phyloP scores from a whole-genome alignment of 2,113 vertebrate species.

The Saimiri boliviensis region DNA sequence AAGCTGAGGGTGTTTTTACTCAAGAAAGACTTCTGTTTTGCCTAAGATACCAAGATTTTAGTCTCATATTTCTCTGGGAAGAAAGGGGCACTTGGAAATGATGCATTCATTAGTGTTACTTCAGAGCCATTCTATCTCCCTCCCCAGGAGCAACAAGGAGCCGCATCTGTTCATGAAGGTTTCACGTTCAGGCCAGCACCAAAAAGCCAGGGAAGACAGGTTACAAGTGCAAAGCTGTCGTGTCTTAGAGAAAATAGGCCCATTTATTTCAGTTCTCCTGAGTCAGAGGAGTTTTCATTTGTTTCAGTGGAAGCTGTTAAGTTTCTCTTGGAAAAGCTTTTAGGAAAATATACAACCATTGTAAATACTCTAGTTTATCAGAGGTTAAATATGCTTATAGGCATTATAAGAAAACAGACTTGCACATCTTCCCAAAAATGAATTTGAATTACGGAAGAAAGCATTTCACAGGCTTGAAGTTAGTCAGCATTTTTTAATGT shows the following conservation, averaged over 20 bases:
- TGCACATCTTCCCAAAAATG: neutral
- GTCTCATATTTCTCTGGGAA: neutral
- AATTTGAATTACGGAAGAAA: conserved; percentile 39
- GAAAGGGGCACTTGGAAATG: neutral
- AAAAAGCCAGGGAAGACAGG: neutral
- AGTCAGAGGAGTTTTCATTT: conserved; percentile 39
- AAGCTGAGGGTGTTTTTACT: neutral
- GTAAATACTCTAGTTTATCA: conserved; percentile 12
- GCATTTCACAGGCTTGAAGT: conserved; percentile 19
- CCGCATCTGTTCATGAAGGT: conserved; percentile 10
- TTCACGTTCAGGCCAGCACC: conserved; percentile 9
- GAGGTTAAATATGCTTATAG: conserved; percentile 49
- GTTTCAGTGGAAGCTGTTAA: conserved; percentile 22
- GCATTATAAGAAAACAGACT: conserved; percentile 40
- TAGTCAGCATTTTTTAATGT: conserved; percentile 52
- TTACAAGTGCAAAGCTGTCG: neutral
- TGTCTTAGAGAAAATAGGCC: neutral
- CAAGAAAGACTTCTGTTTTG: neutral
- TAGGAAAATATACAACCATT: neutral
- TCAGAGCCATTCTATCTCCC: conserved; percentile 14
- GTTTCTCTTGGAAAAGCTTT: conserved; percentile 58
- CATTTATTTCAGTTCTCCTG: neutral
- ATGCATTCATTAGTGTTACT: neutral
- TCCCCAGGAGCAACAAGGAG: neutral
- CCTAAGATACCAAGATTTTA: neutral